phyloP scores from a whole-genome alignment of 2,888 invertebrate genomes.

The Tiliacea aurago region DNA sequence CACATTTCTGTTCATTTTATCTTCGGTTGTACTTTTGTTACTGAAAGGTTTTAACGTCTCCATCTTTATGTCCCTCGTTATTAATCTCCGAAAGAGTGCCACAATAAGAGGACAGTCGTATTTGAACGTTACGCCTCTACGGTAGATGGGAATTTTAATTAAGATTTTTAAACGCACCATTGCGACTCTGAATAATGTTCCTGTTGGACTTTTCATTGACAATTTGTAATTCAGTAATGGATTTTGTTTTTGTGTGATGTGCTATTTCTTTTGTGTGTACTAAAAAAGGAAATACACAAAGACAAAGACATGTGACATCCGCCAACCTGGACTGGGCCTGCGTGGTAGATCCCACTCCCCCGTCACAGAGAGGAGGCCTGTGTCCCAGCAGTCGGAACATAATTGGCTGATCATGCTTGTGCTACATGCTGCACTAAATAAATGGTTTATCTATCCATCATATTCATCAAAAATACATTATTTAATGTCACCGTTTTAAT shows the following conservation, averaged over 20 bases:
- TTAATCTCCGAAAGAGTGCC: constrained; percentile 85
- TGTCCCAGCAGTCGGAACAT: no score
- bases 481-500: neutral
- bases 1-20: constrained; percentile 80
- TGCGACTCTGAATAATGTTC: constrained; percentile 38
- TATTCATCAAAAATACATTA: neutral
- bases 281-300: neutral
- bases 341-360: no score
- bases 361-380: no score
- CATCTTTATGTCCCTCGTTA: constrained; percentile 84
- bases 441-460: neutral
- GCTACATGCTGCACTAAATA: no score
- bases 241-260: neutral
- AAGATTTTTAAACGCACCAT: constrained; percentile 69
- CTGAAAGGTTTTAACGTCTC: constrained; percentile 83
- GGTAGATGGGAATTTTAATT: constrained; percentile 81
- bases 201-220: constrained; percentile 33
- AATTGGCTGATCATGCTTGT: no score
- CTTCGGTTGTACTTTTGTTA: constrained; percentile 80
- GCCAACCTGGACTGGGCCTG: no score
- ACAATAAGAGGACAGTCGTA: constrained; percentile 80
- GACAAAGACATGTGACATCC: no score
- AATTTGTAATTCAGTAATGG: constrained; percentile 34
- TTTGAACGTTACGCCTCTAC: constrained; percentile 75
- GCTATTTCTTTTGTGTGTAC: neutral